Evolutionary conservation across 2,888 invertebrate genomes (phyloP).

Genomic region (Epinotia ramella): DNA sequence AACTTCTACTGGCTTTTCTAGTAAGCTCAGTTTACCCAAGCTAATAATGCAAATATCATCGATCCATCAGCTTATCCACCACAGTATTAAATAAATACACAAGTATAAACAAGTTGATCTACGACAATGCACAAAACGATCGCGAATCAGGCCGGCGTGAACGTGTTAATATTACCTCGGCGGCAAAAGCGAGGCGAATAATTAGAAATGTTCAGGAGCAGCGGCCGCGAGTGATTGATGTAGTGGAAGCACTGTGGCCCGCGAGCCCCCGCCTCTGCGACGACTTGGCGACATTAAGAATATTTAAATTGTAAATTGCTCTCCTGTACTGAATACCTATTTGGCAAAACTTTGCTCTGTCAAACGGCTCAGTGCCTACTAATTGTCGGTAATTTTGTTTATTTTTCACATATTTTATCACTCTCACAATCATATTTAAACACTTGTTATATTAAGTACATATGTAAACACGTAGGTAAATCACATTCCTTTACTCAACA

Average conservation of each 20-base stretch:
- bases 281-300: slow-evolving; percentile 84
- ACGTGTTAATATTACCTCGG: slow-evolving; percentile 59
- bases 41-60: too few relatives aligned
- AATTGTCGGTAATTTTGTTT: slow-evolving; percentile 6
- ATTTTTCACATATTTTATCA: not conserved
- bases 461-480: not conserved
- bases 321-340: slow-evolving; percentile 83
- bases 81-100: not conserved
- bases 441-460: not conserved
- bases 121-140: slow-evolving; percentile 37
- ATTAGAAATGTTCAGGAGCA: slow-evolving; percentile 84
- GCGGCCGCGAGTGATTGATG: slow-evolving; percentile 84
- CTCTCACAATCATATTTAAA: too few relatives aligned
- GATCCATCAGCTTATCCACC: too few relatives aligned
- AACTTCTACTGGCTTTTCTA: too few relatives aligned
- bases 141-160: slow-evolving; percentile 42
- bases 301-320: slow-evolving; percentile 85
- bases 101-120: slow-evolving; percentile 8
- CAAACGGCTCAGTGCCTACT: slow-evolving; percentile 2
- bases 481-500: slow-evolving; percentile 9
- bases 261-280: slow-evolving; percentile 58
- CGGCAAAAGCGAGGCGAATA: slow-evolving; percentile 75
- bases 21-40: too few relatives aligned
- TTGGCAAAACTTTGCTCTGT: slow-evolving; percentile 37
- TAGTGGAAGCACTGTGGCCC: slow-evolving; percentile 75